Evolutionary conservation across 2,888 invertebrate genomes (phyloP), one percentile per base, ranked within the genome.

Genomic region (Scotopteryx bipunctaria): DNA sequence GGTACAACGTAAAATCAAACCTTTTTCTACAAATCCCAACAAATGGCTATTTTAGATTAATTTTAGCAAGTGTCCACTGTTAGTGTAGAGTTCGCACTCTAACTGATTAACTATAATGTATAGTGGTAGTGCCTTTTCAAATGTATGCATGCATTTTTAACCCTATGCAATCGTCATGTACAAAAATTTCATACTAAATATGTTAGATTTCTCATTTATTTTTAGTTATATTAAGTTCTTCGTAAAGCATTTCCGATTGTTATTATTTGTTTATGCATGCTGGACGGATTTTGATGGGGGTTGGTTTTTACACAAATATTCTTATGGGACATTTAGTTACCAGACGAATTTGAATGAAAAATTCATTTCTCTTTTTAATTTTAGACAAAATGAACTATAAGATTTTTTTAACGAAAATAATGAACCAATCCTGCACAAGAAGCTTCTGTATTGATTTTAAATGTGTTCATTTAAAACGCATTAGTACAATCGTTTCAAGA

Each of bases 401-500:
- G 9, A 9, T 27, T 27, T 27, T 11, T 6, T 15, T 36, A 5
- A 23, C 25, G 8, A 25, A 38, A n/a, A 11, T 23, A 35, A 9
- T 19, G 17, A 37, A 64, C 76, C 78, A 76, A 73, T 76, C 80
- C 81, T 77, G 63, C 62, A 38, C 36, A 46, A 59, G 61, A 77
- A 65, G 75, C 81, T 81, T 83, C 78, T 77, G 78, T 70, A 27
- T 67, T 58, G 55, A 56, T 63, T 69, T n/a, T n/a, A n/a, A n/a
- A n/a, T n/a, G n/a, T n/a, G n/a, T n/a, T n/a, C n/a, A n/a, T n/a
- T n/a, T 69, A 68, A 74, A 61, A 64, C 65, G 71, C 71, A 68
- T 81, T 81, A 87, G 86, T 86, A 88, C 86, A 88, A 87, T 84
- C 76, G 64, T 74, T 69, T 41, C 40, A 42, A 54, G 46, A 54